A percentile compares a stretch with the other conserved stretches of the same genome.
Conservation (phyloP, 2,797 vertebrate species). For the Potorous gilbertii region DNA sequence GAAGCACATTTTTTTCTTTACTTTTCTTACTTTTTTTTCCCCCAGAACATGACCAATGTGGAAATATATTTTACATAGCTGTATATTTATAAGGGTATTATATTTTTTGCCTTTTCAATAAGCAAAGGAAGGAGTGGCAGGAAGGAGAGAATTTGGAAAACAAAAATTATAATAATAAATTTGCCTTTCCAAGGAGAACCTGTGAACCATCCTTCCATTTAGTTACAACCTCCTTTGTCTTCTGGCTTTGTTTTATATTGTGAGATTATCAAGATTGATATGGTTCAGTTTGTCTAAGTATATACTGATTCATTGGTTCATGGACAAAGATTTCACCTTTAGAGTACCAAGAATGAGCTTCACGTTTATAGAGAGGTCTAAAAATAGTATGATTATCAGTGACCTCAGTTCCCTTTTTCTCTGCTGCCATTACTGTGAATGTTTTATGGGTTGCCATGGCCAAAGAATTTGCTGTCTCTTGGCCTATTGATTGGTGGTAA, state of each 20-base stretch:
- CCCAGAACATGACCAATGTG: not conserved
- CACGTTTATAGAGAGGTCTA: not conserved
- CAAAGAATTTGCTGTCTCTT: not conserved
- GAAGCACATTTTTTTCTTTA: not conserved
- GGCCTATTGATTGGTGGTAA: not conserved
- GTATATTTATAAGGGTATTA: not conserved
- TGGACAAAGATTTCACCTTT: not conserved
- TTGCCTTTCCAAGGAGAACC: not conserved
- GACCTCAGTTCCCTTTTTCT: not conserved
- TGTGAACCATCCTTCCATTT: not conserved
- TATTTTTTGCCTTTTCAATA: not conserved
- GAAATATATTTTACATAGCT: not conserved
- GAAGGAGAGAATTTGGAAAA: not conserved
- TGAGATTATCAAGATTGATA: not conserved
- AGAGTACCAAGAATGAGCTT: not conserved
- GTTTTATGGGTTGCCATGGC: not conserved
- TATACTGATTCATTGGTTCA: not conserved
- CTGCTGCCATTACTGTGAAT: not conserved
- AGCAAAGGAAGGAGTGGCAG: not conserved
- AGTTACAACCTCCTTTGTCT: not conserved
- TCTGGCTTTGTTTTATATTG: not conserved
- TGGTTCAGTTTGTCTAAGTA: not conserved
- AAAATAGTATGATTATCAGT: not conserved
- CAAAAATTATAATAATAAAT: not conserved
- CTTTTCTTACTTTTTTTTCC: not conserved